phyloP scores from a whole-genome alignment of 2,797 vertebrate genomes.

The Hafferia zeledoni region DNA sequence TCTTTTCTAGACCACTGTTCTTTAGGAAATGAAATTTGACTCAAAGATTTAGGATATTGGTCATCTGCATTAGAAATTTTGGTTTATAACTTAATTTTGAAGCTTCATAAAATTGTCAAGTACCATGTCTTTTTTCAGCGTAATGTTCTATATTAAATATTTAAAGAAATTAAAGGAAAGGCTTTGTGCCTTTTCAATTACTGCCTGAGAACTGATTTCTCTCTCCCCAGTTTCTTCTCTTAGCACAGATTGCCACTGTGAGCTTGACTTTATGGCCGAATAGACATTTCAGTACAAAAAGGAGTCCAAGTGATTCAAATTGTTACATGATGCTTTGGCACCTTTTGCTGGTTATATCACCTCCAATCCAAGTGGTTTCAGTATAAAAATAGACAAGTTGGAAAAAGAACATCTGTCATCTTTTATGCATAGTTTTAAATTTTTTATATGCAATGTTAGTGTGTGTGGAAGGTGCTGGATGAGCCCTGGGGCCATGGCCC shows the following conservation, averaged over 20 bases:
- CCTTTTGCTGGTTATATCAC: constrained; percentile 36
- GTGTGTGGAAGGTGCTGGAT: neutral
- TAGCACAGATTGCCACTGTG: neutral
- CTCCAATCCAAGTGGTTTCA: constrained; percentile 22
- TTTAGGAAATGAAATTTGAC: neutral
- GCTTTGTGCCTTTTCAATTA: neutral
- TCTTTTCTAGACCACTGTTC: neutral
- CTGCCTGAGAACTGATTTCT: neutral
- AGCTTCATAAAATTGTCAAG: neutral
- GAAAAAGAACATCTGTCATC: constrained; percentile 37
- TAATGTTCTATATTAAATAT: neutral
- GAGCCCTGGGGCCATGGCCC: neutral
- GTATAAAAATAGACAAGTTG: constrained; percentile 42
- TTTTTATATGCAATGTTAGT: neutral
- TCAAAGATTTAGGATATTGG: neutral
- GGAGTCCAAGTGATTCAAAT: constrained; percentile 28
- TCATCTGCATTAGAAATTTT: neutral
- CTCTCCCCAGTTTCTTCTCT: neutral
- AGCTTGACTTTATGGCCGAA: constrained; percentile 26
- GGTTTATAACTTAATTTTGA: neutral
- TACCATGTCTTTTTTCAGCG: neutral
- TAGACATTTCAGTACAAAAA: constrained; percentile 16
- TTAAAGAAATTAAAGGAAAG: neutral
- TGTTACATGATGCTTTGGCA: constrained; percentile 27
- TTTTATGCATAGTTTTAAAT: constrained; percentile 7